Evolutionary conservation across 2,113 vertebrate species (phyloP).

Genomic region (Hydropotes inermis): DNA sequence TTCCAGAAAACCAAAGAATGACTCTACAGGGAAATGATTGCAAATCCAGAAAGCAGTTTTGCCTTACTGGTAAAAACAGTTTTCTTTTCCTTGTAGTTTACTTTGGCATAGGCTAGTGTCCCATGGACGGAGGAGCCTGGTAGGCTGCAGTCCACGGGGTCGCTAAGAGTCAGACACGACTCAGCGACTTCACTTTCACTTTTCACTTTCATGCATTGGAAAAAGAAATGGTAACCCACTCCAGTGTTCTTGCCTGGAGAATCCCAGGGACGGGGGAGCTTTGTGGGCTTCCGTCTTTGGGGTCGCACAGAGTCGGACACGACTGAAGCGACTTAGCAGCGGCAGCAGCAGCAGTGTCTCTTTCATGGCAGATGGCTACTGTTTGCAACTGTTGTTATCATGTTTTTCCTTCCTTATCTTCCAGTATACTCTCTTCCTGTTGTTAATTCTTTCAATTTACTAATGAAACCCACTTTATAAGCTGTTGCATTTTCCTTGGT

Average conservation of each 20-base stretch:
- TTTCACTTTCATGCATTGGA: too few relatives aligned
- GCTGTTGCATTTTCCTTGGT: not conserved
- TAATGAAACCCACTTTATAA: not conserved
- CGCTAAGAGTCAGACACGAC: too few relatives aligned
- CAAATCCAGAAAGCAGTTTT: not conserved
- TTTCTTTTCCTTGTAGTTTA: slow-evolving; percentile 13
- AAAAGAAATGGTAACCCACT: too few relatives aligned
- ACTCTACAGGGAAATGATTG: not conserved
- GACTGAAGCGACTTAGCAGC: too few relatives aligned
- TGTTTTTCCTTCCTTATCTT: not conserved
- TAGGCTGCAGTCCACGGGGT: too few relatives aligned
- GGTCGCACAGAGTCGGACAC: too few relatives aligned
- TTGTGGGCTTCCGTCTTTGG: too few relatives aligned
- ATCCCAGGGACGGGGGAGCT: too few relatives aligned
- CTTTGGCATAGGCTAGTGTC: slow-evolving; percentile 15
- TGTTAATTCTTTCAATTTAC: not conserved
- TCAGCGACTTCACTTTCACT: too few relatives aligned
- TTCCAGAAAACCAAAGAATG: not conserved
- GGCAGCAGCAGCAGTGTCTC: not conserved
- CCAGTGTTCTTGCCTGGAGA: too few relatives aligned
- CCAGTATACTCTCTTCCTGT: not conserved
- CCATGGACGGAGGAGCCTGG: too few relatives aligned
- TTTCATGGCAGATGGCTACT: slow-evolving; percentile 12
- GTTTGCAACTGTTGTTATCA: slow-evolving; percentile 5
- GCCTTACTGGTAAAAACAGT: slow-evolving; percentile 18